These are phyloP conservation scores for Zeus faber DNA, from an alignment of 2,113 vertebrate genomes.

Conservation along the genomic window DNA sequence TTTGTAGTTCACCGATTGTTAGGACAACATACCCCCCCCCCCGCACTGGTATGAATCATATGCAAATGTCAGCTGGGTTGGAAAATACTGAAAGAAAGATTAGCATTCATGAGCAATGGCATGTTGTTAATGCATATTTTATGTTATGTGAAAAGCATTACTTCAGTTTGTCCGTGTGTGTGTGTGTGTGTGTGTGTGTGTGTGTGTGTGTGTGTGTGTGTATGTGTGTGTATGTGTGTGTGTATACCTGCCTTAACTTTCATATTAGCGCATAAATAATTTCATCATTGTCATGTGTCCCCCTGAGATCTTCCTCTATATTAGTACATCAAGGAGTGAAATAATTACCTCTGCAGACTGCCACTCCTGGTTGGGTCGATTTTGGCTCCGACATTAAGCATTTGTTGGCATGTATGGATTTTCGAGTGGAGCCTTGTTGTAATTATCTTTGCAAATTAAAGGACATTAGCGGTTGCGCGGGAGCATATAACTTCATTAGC, in stretches of 20 bases:
- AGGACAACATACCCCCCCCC: no score
- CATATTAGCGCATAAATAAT: conserved; percentile 38
- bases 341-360: conserved; percentile 35
- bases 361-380: conserved; percentile 36
- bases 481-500: conserved; percentile 66
- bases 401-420: conserved; percentile 55
- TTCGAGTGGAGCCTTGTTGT: conserved; percentile 62
- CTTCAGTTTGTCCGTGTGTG: no score
- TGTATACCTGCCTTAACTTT: no score
- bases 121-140: conserved; percentile 42
- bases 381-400: conserved; percentile 34
- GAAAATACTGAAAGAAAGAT: conserved; percentile 11
- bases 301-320: conserved; percentile 33
- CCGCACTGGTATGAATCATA: conserved; percentile 34
- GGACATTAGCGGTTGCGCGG: conserved; percentile 61
- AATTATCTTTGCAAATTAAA: conserved; percentile 74
- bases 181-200: no score
- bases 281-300: conserved; percentile 38
- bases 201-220: no score
- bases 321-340: conserved; percentile 31
- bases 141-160: conserved; percentile 34
- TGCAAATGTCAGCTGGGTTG: conserved; percentile 43
- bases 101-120: conserved; percentile 35
- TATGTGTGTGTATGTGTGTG: no score
- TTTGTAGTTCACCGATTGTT: conserved; percentile 9